phyloP scores from a whole-genome alignment of 2,888 invertebrate species.

The Chalcosyrphus nemorum region DNA sequence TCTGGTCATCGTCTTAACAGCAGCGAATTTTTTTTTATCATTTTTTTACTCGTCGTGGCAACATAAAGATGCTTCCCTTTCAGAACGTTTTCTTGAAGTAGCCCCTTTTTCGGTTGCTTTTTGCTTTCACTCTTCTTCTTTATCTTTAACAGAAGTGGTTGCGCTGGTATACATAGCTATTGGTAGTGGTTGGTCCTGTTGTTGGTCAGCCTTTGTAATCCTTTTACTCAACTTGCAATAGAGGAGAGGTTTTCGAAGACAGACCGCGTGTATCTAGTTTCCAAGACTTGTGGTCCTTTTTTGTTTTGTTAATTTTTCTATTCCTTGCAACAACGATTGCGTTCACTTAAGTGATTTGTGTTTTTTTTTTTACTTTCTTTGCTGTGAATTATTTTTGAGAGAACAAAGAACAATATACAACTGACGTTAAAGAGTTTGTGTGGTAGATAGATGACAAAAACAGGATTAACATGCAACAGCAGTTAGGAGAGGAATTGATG shows the following conservation, averaged over 20 bases:
- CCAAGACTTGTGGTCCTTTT: conserved; percentile 13
- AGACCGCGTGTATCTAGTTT: neutral
- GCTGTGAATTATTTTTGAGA: neutral
- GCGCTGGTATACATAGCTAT: neutral
- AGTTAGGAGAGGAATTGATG: conserved; percentile 2
- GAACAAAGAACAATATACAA: neutral
- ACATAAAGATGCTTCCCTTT: conserved; percentile 14
- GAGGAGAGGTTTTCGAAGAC: neutral
- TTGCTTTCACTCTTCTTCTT: neutral
- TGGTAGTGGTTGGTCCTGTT: conserved; percentile 21
- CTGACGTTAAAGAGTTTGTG: conserved; percentile 9
- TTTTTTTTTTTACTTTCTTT: neutral
- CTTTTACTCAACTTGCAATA: neutral
- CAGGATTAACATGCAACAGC: conserved; percentile 1
- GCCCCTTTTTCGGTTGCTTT: neutral
- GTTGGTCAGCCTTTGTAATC: conserved; percentile 19
- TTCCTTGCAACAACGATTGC: conserved; percentile 8
- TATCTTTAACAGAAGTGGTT: conserved; percentile 3
- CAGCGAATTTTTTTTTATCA: neutral
- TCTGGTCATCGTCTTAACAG: conserved; percentile 12
- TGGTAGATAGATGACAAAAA: neutral
- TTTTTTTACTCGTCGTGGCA: conserved; percentile 9
- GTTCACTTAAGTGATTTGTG: conserved; percentile 28
- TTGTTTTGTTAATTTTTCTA: neutral
- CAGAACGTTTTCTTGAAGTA: conserved; percentile 7